phyloP scores from a whole-genome alignment of 2,797 vertebrate genomes.

The Pogoniulus pusillus region DNA sequence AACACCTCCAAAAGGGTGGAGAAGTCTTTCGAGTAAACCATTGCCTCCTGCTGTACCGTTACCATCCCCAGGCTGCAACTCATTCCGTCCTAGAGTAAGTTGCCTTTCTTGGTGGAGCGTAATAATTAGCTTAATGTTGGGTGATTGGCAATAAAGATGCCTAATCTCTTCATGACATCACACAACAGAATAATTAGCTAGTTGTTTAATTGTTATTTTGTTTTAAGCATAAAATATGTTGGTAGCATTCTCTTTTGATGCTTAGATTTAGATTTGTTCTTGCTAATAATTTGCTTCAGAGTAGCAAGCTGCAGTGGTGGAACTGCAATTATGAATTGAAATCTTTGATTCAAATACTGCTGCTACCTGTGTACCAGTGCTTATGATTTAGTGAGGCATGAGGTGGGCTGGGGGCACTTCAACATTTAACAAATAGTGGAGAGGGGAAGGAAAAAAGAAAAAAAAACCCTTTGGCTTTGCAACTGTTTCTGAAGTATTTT shows the following conservation, averaged over 20 bases:
- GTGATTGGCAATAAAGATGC: neutral
- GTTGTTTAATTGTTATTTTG: neutral
- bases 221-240: neutral
- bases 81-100: conserved; percentile 89
- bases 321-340: neutral
- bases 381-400: neutral
- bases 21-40: conserved; percentile 80
- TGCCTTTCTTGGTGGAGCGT: neutral
- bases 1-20: conserved; percentile 85
- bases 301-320: neutral
- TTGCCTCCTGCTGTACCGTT: conserved; percentile 88
- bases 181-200: neutral
- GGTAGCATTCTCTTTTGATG: neutral
- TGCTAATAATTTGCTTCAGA: neutral
- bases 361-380: neutral
- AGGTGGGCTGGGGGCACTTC: neutral
- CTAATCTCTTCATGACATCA: neutral
- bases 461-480: neutral
- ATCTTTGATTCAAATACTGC: neutral
- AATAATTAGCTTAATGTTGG: neutral
- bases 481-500: neutral
- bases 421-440: neutral
- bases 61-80: conserved; percentile 85
- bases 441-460: no score
- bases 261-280: neutral